Base-by-base conservation (phyloP, 2,113 vertebrate genomes). In the Cheilinus undulatus region DNA sequence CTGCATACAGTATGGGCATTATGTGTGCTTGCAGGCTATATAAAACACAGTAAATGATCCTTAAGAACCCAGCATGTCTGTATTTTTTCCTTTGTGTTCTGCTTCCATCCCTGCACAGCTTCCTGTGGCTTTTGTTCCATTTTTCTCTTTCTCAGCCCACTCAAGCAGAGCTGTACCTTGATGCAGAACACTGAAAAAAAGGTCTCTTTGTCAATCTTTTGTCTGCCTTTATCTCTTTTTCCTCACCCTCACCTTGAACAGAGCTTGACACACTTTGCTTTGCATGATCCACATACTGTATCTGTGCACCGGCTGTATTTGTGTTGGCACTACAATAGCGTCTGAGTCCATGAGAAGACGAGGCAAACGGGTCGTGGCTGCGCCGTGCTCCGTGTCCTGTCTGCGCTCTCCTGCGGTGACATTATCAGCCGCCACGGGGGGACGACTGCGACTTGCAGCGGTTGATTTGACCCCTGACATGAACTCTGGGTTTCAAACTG, bases 401-500 rank as follows among this genome's bases (percentile, higher is more conserved):
- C 5, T 49, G 28, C 8, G 7, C 14, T 30, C 30, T 54, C 72
- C 78, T 54, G 26, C 60, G 2, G 54, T 53, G 75, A 52, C 67
- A 76, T 58, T 76, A 74, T 69, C 60, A 24, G 66, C 22, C 45
- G 24, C 57, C 63, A 22, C 66, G 24, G 72, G 63, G 67, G 64
- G 12, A 62, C 0, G 4, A 2, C 34, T 36, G 9, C 26, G 48
- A 77, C 56, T 23, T 61, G 53, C 42, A 42, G 36, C 9, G 15
- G 38, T 57, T 15, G 46, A 14, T 69, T 52, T 43, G 56, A 73
- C 64, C 77, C 43, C 64, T 26, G 58, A 70, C 69, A 42, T 73
- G 65, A 79, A 60, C 73, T 61, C 17, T 65, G 40, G 26, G 46
- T 68, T 76, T 72, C 56, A 79, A 65, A 68, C 56, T 45, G 45